phyloP scores from a whole-genome alignment of 92 coral and sea anemone species.

The Siderastrea radians region DNA sequence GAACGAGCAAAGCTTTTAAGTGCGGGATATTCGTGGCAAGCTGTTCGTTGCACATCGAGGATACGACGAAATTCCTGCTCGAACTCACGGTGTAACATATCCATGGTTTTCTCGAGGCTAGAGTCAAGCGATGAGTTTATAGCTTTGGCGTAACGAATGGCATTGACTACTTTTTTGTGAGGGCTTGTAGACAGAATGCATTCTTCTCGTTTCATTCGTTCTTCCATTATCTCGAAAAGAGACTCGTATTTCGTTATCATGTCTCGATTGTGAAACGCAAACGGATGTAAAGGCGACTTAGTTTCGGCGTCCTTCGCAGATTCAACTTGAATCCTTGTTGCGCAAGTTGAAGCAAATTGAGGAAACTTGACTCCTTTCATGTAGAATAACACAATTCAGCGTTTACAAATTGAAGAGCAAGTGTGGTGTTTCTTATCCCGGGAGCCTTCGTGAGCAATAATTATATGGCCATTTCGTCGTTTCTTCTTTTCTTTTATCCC shows the following conservation, averaged over 20 bases:
- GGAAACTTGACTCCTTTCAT: conserved; percentile 29
- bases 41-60: conserved; percentile 76
- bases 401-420: neutral
- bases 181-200: conserved; percentile 86
- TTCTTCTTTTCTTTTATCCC: neutral
- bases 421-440: neutral
- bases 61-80: conserved; percentile 88
- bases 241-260: conserved; percentile 7
- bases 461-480: neutral
- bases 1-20: neutral
- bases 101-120: conserved; percentile 68
- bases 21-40: conserved; percentile 48
- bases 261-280: conserved; percentile 13
- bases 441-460: neutral
- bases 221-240: conserved; percentile 76
- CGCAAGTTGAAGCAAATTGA: neutral
- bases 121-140: conserved; percentile 71
- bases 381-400: neutral
- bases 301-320: neutral
- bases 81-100: conserved; percentile 69
- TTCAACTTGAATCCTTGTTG: neutral
- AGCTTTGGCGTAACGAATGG: conserved; percentile 81
- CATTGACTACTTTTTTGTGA: conserved; percentile 76
- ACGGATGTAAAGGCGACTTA: neutral
- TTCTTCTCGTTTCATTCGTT: conserved; percentile 82